Evolutionary conservation across 2,888 invertebrate species (phyloP).

Genomic region (Eupithecia centaureata): DNA sequence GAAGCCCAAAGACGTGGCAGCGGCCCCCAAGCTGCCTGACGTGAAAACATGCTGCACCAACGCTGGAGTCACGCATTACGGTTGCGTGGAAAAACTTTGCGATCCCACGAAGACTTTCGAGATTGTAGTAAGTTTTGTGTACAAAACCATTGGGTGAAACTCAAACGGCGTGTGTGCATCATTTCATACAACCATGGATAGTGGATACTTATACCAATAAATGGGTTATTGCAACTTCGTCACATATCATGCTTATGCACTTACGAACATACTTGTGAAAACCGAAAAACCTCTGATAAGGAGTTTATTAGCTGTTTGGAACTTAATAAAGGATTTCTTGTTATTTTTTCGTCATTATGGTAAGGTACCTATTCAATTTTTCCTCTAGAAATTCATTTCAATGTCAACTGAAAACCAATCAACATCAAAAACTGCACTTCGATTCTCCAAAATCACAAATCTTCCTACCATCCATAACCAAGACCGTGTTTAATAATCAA

Average conservation of each 20-base stretch:
- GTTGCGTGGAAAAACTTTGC: slow-evolving; percentile 91
- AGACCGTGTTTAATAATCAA: not conserved
- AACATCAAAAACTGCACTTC: not conserved
- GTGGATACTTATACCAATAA: not conserved
- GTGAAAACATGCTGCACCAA: slow-evolving; percentile 88
- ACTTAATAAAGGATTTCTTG: too few relatives aligned
- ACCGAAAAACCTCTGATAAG: too few relatives aligned
- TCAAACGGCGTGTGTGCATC: not conserved
- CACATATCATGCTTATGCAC: not conserved
- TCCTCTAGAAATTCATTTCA: not conserved
- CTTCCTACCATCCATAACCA: not conserved
- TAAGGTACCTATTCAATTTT: too few relatives aligned
- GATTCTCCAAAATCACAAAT: not conserved
- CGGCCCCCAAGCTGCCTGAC: slow-evolving; percentile 89
- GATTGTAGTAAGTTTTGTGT: slow-evolving; percentile 69
- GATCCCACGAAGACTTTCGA: slow-evolving; percentile 86
- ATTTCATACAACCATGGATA: not conserved
- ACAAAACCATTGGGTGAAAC: slow-evolving; percentile 8
- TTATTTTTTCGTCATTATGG: not conserved
- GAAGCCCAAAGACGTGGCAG: slow-evolving; percentile 82
- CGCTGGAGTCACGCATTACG: slow-evolving; percentile 89
- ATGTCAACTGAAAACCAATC: not conserved
- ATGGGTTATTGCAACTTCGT: not conserved
- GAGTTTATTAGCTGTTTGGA: too few relatives aligned
- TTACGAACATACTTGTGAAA: too few relatives aligned